Evolutionary conservation across 2,888 invertebrate species (phyloP).

Genomic region (Leistus spinibarbis): DNA sequence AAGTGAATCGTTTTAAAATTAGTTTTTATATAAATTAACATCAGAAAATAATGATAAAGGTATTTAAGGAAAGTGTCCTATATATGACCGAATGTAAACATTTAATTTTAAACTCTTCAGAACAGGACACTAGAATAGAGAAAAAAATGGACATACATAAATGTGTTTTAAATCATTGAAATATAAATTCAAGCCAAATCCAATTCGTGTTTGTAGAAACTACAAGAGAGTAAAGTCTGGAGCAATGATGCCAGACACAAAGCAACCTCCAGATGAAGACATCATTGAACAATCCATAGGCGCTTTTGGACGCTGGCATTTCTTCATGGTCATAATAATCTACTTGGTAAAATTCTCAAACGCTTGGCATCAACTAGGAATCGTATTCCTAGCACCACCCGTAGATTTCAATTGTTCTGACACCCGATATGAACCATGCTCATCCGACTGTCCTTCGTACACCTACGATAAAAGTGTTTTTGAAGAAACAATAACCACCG

Average conservation of each 20-base stretch:
- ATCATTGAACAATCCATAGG: slow-evolving; percentile 59
- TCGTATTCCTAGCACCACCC: slow-evolving; percentile 63
- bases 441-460: slow-evolving; percentile 42
- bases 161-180: too few relatives aligned
- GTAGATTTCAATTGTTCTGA: slow-evolving; percentile 60
- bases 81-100: too few relatives aligned
- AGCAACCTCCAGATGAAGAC: slow-evolving; percentile 46
- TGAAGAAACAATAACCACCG: slow-evolving; percentile 62
- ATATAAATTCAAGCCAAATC: too few relatives aligned
- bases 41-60: too few relatives aligned
- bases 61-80: too few relatives aligned
- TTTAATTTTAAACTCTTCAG: too few relatives aligned
- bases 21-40: too few relatives aligned
- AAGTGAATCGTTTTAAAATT: too few relatives aligned
- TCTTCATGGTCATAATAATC: slow-evolving; percentile 60
- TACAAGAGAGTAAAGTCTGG: too few relatives aligned
- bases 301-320: slow-evolving; percentile 59
- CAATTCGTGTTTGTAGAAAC: too few relatives aligned
- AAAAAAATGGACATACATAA: too few relatives aligned
- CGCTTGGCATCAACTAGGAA: slow-evolving; percentile 64
- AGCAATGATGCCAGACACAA: neutral
- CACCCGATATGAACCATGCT: slow-evolving; percentile 32
- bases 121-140: too few relatives aligned
- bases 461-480: slow-evolving; percentile 62
- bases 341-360: slow-evolving; percentile 62